These are phyloP conservation scores for Microctenopoma steveboyesi DNA, from an alignment of 2,797 vertebrate species.

Conservation along the genomic window DNA sequence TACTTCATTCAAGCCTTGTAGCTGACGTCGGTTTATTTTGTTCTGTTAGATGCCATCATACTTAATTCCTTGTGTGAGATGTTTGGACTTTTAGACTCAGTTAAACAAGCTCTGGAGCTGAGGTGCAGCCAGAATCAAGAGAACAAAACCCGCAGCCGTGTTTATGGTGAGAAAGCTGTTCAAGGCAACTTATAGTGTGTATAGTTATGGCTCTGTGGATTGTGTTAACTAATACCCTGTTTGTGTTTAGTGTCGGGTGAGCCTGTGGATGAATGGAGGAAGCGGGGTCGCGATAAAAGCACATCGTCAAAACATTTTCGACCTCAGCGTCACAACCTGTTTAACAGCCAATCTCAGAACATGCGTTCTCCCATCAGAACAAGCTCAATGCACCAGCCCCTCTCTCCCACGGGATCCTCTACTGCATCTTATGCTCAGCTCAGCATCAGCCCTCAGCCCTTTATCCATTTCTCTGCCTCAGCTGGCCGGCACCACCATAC, in stretches of 20 bases:
- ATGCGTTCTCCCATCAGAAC: constrained; percentile 83
- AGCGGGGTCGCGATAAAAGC: constrained; percentile 78
- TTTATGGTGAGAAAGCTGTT: constrained; percentile 80
- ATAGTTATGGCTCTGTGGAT: not conserved
- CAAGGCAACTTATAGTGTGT: not conserved
- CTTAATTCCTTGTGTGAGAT: constrained; percentile 92
- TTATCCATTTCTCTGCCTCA: constrained; percentile 80
- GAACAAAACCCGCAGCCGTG: constrained; percentile 82
- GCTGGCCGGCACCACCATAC: constrained; percentile 49
- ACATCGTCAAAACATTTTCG: constrained; percentile 84
- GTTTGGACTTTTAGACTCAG: constrained; percentile 91
- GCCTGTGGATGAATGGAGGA: constrained; percentile 87
- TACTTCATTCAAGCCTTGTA: not conserved
- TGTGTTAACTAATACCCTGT: constrained; percentile 12
- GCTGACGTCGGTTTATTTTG: constrained; percentile 31
- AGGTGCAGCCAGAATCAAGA: constrained; percentile 86
- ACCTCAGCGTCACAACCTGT: constrained; percentile 81
- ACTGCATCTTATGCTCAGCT: constrained; percentile 84
- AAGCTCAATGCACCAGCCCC: constrained; percentile 82
- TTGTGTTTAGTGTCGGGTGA: constrained; percentile 83
- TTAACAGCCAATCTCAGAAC: constrained; percentile 79
- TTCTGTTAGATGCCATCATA: constrained; percentile 87
- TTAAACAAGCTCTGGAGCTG: constrained; percentile 90
- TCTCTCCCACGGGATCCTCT: constrained; percentile 84
- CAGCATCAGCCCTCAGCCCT: constrained; percentile 83